Base-by-base conservation (phyloP, 2,888 invertebrate species). In the Isoperla grammatica region DNA sequence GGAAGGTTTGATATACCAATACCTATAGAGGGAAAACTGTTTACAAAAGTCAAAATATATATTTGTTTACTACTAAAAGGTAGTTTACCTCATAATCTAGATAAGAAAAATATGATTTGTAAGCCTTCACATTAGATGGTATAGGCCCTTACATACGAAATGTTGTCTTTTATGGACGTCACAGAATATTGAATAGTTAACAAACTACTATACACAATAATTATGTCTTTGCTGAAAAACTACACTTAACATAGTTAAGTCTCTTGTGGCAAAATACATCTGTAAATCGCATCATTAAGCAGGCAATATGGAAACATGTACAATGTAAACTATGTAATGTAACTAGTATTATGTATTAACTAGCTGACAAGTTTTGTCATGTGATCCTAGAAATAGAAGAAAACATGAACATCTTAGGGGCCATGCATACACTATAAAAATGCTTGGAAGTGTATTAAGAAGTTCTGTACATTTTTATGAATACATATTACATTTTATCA, bases 11-110 rank as follows among this genome's bases (percentile, higher is more conserved):
- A 29, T 29, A 8, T 29, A 29, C 29, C 29, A 8, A 8, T 29
- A 29, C 29, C 29, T 29, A 29, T 4, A 29, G 8, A 8, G 29
- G 29, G 29, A 29, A 29, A 29, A 29, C 29, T 29, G 29, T 29
- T 29, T 29, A 22, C 46, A 46, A 15, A 46, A 46, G 19, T 46
- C 43, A 15, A 43, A 43, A 43, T 43, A 43, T 43, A 46, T 46
- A 20, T 13, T 46, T 20, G 15, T 20, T 46, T 46, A 20, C 22
- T 12, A 19, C 15, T 46, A 46, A 46, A 9, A 12, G 20, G 12
- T 20, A 46, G 19, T 46, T 46, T 20, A 46, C 22, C 19, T 46
- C 46, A 46, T 46, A 46, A 20, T 46, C 11, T 6, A 15, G 19
- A 46, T 46, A 15, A 46, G 19, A 46, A 11, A 46, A 46, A 20